phyloP scores from a whole-genome alignment of 2,113 vertebrate genomes.

The Actenoides hombroni region DNA sequence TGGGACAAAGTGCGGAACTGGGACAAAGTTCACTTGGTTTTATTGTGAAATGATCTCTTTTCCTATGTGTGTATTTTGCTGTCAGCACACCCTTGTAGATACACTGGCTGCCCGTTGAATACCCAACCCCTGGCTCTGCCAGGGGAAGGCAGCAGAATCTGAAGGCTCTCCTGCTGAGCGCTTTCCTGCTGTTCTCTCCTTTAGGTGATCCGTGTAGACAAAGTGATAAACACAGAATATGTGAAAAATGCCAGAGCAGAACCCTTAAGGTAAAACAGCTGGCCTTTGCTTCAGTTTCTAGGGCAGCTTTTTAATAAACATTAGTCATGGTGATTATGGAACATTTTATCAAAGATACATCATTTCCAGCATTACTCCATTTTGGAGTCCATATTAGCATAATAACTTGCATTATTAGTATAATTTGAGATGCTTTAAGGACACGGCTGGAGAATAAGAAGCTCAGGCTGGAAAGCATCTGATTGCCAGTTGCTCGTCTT shows the following conservation, averaged over 20 bases:
- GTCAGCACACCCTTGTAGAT: background rate
- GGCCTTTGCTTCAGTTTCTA: slow-evolving; percentile 52
- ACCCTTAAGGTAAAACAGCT: slow-evolving; percentile 49
- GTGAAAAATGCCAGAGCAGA: slow-evolving; percentile 52
- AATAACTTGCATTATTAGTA: slow-evolving; percentile 47
- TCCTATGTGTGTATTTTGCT: background rate
- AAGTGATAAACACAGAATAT: slow-evolving; percentile 45
- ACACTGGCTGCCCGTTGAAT: background rate
- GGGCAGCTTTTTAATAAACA: slow-evolving; percentile 59
- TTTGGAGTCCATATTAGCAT: slow-evolving; percentile 46
- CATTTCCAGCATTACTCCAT: slow-evolving; percentile 34
- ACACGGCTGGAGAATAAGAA: slow-evolving; percentile 36
- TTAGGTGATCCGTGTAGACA: slow-evolving; percentile 20
- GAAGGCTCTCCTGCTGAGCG: slow-evolving; percentile 20
- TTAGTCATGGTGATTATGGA: slow-evolving; percentile 61
- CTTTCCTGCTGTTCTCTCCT: slow-evolving; percentile 26
- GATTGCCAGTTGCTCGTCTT: slow-evolving; percentile 1
- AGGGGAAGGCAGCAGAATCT: slow-evolving; percentile 12
- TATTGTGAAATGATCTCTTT: background rate
- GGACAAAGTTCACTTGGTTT: background rate
- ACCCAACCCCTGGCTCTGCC: background rate
- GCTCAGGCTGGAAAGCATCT: background rate
- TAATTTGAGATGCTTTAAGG: slow-evolving; percentile 58
- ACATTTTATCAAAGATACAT: slow-evolving; percentile 61
- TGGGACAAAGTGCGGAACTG: background rate